Conservation (phyloP, 2,113 vertebrate genomes). For the Colaptes auratus region DNA sequence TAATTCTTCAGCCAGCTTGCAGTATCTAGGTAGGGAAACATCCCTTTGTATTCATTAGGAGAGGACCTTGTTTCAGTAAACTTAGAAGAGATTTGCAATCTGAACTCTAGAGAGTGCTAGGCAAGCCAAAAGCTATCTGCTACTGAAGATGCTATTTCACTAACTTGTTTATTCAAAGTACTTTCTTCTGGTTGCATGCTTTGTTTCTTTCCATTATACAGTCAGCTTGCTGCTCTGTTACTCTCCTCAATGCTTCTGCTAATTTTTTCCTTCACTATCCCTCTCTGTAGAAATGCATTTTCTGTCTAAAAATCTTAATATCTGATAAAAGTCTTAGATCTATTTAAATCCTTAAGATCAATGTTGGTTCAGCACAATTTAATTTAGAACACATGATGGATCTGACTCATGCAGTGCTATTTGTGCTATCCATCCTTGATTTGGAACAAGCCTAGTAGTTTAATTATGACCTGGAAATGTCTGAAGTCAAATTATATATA, state of each 20-base stretch:
- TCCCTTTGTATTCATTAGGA: neutral
- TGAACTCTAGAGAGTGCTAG: neutral
- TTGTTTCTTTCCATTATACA: neutral
- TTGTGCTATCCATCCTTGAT: neutral
- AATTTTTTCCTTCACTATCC: neutral
- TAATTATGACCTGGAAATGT: conserved; percentile 38
- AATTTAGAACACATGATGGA: conserved; percentile 35
- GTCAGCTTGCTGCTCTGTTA: neutral
- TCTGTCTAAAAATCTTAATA: neutral
- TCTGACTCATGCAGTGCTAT: conserved; percentile 33
- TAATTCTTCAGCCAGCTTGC: neutral
- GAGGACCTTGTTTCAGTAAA: neutral
- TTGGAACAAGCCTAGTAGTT: neutral
- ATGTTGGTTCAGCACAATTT: neutral
- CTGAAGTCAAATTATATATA: conserved; percentile 34
- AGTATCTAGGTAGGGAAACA: neutral
- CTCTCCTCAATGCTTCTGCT: neutral
- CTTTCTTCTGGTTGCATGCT: neutral
- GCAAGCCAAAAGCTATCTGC: neutral
- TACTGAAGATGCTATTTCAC: neutral
- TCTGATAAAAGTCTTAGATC: too few species aligned
- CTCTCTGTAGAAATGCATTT: neutral
- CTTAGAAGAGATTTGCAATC: neutral
- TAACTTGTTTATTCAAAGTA: neutral
- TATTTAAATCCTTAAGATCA: neutral